These are phyloP conservation scores for Abscondita cerata DNA, from an alignment of 2,888 invertebrate species.

Conservation along the genomic window DNA sequence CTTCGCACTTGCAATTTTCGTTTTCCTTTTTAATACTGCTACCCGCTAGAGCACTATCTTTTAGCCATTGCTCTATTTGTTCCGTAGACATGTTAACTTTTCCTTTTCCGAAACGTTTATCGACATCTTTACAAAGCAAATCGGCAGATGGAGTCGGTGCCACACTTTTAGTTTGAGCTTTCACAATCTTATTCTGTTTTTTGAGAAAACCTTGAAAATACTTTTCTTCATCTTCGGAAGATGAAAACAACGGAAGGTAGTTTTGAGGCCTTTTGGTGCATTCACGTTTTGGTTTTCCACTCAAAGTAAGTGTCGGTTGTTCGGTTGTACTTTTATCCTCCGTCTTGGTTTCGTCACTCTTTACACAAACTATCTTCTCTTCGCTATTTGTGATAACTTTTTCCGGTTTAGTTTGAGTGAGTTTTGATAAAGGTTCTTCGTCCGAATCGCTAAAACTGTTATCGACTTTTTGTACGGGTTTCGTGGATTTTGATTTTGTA, in stretches of 20 bases:
- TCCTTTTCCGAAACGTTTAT: constrained; percentile 61
- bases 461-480: constrained; percentile 47
- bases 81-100: constrained; percentile 75
- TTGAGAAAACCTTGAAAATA: constrained; percentile 56
- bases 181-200: constrained; percentile 45
- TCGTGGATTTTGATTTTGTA: constrained; percentile 40
- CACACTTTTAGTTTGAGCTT: constrained; percentile 56
- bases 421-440: constrained; percentile 69
- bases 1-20: constrained; percentile 37
- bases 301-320: constrained; percentile 7
- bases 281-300: constrained; percentile 54
- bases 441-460: constrained; percentile 69
- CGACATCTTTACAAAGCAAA: constrained; percentile 51
- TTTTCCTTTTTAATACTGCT: constrained; percentile 52
- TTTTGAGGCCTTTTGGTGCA: constrained; percentile 55
- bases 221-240: constrained; percentile 62
- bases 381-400: background rate
- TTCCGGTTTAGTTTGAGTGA: constrained; percentile 52
- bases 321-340: background rate
- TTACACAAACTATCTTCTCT: background rate
- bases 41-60: constrained; percentile 57
- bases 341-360: constrained; percentile 17
- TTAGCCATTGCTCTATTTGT: constrained; percentile 71
- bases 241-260: constrained; percentile 54
- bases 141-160: constrained; percentile 35